Percentiles rank a stretch among this genome's conserved stretches.
Conservation (phyloP, 2,888 invertebrate genomes). For the Athalia circularis region DNA sequence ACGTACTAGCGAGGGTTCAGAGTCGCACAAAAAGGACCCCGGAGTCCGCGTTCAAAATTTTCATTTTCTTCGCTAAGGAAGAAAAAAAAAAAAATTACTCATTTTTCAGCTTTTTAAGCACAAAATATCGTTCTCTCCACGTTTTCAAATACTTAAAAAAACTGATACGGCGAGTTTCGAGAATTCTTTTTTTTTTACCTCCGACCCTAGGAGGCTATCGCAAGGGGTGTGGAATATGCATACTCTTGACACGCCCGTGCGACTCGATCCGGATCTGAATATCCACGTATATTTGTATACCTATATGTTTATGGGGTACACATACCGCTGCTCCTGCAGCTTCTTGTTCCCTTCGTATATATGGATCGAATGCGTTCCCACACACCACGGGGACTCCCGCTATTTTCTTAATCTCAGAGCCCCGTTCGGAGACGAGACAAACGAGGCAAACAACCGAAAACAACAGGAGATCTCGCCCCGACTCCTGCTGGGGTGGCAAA, state of each 20-base stretch:
- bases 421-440: constrained; percentile 52
- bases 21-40: background rate
- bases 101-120: background rate
- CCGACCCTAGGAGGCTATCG: too few relatives aligned
- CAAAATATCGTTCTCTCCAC: background rate
- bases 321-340: background rate
- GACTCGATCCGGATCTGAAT: background rate
- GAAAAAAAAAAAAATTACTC: background rate
- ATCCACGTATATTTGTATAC: constrained; percentile 6
- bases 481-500: constrained; percentile 36
- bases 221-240: too few relatives aligned
- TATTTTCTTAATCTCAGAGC: constrained; percentile 69
- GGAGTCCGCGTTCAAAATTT: too few relatives aligned
- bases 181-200: background rate
- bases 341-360: background rate
- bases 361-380: constrained; percentile 54
- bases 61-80: background rate
- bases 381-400: constrained; percentile 64
- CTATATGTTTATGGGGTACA: constrained; percentile 6
- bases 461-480: constrained; percentile 56
- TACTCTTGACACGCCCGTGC: background rate
- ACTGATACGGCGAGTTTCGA: too few relatives aligned
- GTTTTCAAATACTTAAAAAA: background rate
- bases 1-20: constrained; percentile 21
- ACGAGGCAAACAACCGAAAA: constrained; percentile 54